Conservation (phyloP, 2,113 vertebrate genomes). For the Etheostoma cragini region DNA sequence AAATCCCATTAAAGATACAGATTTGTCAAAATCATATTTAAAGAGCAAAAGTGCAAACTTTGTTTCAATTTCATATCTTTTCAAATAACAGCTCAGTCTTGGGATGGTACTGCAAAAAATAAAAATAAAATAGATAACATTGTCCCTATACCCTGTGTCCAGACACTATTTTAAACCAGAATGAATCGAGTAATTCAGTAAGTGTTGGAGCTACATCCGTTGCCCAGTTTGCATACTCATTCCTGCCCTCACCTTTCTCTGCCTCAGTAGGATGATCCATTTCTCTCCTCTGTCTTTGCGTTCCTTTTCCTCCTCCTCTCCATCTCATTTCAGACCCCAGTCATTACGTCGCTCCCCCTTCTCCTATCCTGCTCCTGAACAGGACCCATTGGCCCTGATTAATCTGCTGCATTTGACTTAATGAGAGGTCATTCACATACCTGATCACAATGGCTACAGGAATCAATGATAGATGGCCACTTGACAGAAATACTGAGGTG, state of each 20-base stretch:
- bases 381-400: conserved; percentile 77
- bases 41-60: not conserved
- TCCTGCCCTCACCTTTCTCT: conserved; percentile 39
- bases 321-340: conserved; percentile 78
- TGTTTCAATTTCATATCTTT: not conserved
- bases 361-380: conserved; percentile 70
- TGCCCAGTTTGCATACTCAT: conserved; percentile 34
- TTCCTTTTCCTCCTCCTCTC: conserved; percentile 69
- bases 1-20: not conserved
- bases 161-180: conserved; percentile 33
- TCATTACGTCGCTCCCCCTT: conserved; percentile 73
- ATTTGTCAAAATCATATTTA: not conserved
- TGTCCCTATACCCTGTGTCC: not conserved
- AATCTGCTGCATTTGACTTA: conserved; percentile 81
- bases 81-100: not conserved
- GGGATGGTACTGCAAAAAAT: not conserved
- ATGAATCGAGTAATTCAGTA: conserved; percentile 34
- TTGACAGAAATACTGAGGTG: conserved; percentile 72
- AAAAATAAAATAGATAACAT: conserved; percentile 7
- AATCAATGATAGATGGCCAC: conserved; percentile 82
- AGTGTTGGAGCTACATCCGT: conserved; percentile 27
- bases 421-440: conserved; percentile 82
- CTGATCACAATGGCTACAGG: conserved; percentile 77
- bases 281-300: conserved; percentile 64
- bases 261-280: conserved; percentile 65